Evolutionary conservation across 1,140 invertebrate genomes (phyloP).

Genomic region (Zaprionus kolodkinae): DNA sequence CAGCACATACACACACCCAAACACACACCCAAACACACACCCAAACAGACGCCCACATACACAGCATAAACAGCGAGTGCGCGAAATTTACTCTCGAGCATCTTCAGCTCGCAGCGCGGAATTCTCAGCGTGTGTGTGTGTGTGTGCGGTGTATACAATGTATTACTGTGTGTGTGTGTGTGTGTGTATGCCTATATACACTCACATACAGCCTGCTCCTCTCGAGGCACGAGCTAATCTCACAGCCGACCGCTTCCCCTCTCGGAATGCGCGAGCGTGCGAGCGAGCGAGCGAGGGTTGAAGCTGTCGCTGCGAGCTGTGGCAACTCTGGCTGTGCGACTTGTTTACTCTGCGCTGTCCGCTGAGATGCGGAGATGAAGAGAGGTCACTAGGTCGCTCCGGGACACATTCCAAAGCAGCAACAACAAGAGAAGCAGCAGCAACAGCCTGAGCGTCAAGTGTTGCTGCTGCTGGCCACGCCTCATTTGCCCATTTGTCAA

Average conservation of each 20-base stretch:
- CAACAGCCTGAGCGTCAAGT: conserved; percentile 3
- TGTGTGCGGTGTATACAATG: conserved; percentile 22
- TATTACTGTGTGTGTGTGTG: background rate
- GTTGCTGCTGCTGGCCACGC: conserved; percentile 48
- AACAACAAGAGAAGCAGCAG: conserved; percentile 20
- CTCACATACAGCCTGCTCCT: background rate
- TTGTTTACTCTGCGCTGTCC: conserved; percentile 50
- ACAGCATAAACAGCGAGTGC: conserved; percentile 26
- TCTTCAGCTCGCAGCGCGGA: conserved; percentile 11
- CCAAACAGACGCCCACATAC: background rate
- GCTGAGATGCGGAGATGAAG: conserved; percentile 23
- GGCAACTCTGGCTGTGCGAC: background rate
- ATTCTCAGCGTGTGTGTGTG: background rate
- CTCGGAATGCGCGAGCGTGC: conserved; percentile 14
- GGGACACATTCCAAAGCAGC: conserved; percentile 56
- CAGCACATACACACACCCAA: conserved; percentile 23
- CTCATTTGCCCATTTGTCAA: conserved; percentile 66
- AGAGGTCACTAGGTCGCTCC: conserved; percentile 77
- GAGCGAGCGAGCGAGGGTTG: conserved; percentile 41
- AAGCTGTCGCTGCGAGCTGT: conserved; percentile 7
- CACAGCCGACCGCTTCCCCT: conserved; percentile 7
- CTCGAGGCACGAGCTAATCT: too few relatives aligned
- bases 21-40: conserved; percentile 8
- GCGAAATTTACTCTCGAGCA: conserved; percentile 28
- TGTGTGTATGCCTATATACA: conserved; percentile 1